phyloP scores from a whole-genome alignment of 2,888 invertebrate species.

The Papilio gigon region DNA sequence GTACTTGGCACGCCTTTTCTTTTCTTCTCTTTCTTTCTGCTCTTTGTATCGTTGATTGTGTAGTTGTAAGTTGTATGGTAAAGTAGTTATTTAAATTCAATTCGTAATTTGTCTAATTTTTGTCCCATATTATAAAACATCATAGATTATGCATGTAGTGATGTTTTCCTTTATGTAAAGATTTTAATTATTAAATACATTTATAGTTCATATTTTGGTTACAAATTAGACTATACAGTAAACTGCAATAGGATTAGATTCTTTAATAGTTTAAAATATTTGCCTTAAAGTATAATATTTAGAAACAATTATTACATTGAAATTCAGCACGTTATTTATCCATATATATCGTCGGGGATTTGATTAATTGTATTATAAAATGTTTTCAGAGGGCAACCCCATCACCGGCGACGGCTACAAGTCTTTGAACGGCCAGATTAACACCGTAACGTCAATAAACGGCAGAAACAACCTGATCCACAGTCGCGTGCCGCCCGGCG shows the following conservation, averaged over 20 bases:
- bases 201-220: slow-evolving; percentile 1
- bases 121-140: not conserved
- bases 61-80: slow-evolving; percentile 29
- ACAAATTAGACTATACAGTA: not conserved
- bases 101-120: slow-evolving; percentile 7
- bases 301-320: slow-evolving; percentile 8
- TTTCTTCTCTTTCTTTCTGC: slow-evolving; percentile 25
- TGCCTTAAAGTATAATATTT: slow-evolving; percentile 8
- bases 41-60: slow-evolving; percentile 14
- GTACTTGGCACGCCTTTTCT: slow-evolving; percentile 27
- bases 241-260: not conserved
- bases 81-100: not conserved
- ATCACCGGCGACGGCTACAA: slow-evolving; percentile 83
- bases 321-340: not conserved
- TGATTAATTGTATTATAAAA: slow-evolving; percentile 30
- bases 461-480: slow-evolving; percentile 74
- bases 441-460: slow-evolving; percentile 75
- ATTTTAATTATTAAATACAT: slow-evolving; percentile 19
- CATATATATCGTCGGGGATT: not conserved
- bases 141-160: slow-evolving; percentile 30
- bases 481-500: slow-evolving; percentile 86
- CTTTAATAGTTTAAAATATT: not conserved
- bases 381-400: slow-evolving; percentile 81
- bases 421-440: slow-evolving; percentile 82
- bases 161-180: not conserved